phyloP scores from a whole-genome alignment of 1,140 invertebrate genomes.

The Onthophagus taurus region DNA sequence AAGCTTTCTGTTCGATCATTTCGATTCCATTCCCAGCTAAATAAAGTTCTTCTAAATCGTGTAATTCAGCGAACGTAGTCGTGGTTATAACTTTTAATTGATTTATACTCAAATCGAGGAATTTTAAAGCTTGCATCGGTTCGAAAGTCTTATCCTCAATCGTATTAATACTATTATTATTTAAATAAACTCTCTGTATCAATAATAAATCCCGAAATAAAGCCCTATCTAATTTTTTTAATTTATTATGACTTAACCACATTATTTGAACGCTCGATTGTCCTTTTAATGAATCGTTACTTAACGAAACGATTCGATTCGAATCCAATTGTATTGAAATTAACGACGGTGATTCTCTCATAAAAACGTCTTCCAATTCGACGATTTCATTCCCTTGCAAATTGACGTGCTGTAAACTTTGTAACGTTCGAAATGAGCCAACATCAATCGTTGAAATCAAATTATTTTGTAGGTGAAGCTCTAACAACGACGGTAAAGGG shows the following conservation, averaged over 20 bases:
- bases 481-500: slow-evolving; percentile 65
- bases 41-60: slow-evolving; percentile 57
- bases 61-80: slow-evolving; percentile 58
- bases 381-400: slow-evolving; percentile 72
- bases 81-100: slow-evolving; percentile 53
- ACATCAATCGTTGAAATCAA: slow-evolving; percentile 68
- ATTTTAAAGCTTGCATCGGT: slow-evolving; percentile 63
- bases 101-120: slow-evolving; percentile 71
- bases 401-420: slow-evolving; percentile 80
- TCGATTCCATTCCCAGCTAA: slow-evolving; percentile 49
- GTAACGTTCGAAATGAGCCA: slow-evolving; percentile 71
- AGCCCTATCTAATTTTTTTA: slow-evolving; percentile 59
- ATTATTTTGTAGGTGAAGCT: slow-evolving; percentile 83
- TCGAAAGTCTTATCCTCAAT: slow-evolving; percentile 74
- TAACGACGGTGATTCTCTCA: slow-evolving; percentile 60
- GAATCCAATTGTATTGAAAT: slow-evolving; percentile 78
- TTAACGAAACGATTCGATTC: slow-evolving; percentile 67
- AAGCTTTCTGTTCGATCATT: slow-evolving; percentile 46
- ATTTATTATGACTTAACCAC: slow-evolving; percentile 75
- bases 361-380: slow-evolving; percentile 71
- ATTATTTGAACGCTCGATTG: slow-evolving; percentile 75
- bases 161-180: slow-evolving; percentile 68
- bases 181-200: slow-evolving; percentile 70
- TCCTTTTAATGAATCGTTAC: slow-evolving; percentile 66
- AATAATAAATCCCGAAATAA: slow-evolving; percentile 65